These are phyloP conservation scores for Meriones unguiculatus DNA, from an alignment of 2,113 vertebrate species.

Conservation along the genomic window DNA sequence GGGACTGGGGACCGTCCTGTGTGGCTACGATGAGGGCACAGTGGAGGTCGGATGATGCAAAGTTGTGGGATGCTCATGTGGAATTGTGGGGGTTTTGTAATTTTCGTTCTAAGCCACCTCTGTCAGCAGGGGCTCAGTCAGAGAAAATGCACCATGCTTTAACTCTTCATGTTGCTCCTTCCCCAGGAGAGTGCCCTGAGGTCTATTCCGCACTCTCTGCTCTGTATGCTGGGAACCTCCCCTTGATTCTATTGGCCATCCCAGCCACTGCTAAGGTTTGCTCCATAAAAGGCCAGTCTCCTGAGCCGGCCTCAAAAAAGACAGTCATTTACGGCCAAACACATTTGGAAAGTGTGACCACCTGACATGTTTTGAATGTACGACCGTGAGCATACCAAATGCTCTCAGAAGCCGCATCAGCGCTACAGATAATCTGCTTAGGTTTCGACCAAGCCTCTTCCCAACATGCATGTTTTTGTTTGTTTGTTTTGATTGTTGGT, in stretches of 20 bases:
- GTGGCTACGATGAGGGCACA: not conserved
- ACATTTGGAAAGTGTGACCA: conserved; percentile 2
- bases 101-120: not conserved
- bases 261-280: not conserved
- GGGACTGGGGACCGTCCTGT: not conserved
- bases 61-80: not conserved
- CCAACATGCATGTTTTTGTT: not conserved
- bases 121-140: not conserved
- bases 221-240: not conserved
- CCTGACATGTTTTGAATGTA: not conserved
- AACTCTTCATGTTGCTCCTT: conserved; percentile 60
- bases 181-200: not conserved
- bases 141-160: conserved; percentile 55
- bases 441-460: not conserved
- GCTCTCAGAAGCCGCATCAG: not conserved
- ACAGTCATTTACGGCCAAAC: not conserved
- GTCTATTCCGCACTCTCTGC: not conserved
- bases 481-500: no score
- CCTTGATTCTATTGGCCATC: not conserved
- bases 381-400: not conserved
- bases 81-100: not conserved
- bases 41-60: not conserved
- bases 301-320: not conserved
- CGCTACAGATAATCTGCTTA: not conserved
- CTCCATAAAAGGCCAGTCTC: not conserved